These are phyloP conservation scores for Leptopilina clavipes DNA, from an alignment of 1,140 invertebrate genomes.

Conservation along the genomic window DNA sequence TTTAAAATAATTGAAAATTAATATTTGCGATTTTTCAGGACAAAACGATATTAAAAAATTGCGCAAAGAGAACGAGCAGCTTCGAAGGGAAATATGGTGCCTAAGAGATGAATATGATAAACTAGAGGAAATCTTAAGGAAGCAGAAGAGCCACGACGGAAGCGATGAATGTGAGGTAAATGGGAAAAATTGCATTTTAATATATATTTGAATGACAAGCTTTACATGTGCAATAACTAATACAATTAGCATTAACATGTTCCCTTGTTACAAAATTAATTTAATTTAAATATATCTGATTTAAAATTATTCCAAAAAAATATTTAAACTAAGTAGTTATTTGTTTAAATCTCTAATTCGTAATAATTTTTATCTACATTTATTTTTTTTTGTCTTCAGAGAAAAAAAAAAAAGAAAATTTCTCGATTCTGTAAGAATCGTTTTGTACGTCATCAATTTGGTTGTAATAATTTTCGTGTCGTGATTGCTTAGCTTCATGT, in stretches of 20 bases:
- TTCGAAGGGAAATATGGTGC: slow-evolving; percentile 89
- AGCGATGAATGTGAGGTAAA: slow-evolving; percentile 74
- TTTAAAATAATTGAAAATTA: neutral
- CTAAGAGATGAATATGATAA: slow-evolving; percentile 91
- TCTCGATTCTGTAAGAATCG: no score
- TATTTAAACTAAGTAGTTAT: slow-evolving; percentile 1
- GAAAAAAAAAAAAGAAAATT: no score
- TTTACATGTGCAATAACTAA: slow-evolving; percentile 10
- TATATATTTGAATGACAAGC: neutral
- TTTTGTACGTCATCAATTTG: neutral
- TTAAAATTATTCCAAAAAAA: slow-evolving; percentile 52
- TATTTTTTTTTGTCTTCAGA: no score
- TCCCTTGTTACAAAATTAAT: neutral
- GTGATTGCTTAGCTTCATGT: slow-evolving; percentile 16
- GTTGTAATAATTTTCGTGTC: slow-evolving; percentile 33
- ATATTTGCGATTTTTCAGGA: slow-evolving; percentile 77
- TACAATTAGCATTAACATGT: slow-evolving; percentile 12
- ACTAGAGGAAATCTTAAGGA: slow-evolving; percentile 85
- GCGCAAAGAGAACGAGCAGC: slow-evolving; percentile 88
- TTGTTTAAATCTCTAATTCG: no score
- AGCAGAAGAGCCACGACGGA: slow-evolving; percentile 76
- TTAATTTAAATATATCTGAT: slow-evolving; percentile 39
- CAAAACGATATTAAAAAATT: slow-evolving; percentile 92
- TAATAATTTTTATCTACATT: no score
- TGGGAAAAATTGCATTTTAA: slow-evolving; percentile 20